Evolutionary conservation across 2,797 vertebrate genomes (phyloP), one percentile per base, ranked within the genome.

Genomic region (Neosilurus hyrtlii): DNA sequence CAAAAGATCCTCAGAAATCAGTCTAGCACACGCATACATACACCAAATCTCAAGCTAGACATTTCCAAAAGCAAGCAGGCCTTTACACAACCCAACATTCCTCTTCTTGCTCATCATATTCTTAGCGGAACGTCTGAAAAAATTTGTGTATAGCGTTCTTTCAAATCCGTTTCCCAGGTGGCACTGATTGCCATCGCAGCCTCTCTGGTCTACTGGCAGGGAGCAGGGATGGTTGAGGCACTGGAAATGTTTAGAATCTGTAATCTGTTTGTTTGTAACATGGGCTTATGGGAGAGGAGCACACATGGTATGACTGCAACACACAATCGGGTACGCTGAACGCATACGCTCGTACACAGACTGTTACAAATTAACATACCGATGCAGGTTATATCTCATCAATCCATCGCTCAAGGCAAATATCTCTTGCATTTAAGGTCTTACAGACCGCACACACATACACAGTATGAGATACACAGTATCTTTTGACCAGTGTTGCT

Each of bases 121-220:
- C 70, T 84, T 24, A 81, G 87, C 81, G 79, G 80, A 87, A 86
- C 84, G 24, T 72, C 70, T 54, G n/a, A 57, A 75, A 20, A 18
- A 24, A 22, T 35, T 57, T 75, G 30, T 20, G 1, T 22, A 43
- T 43, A 59, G 30, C 4, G 3, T 74, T 59, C 11, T 75, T 61
- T 43, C 3, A 62, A 51, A 77, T 16, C 3, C 2, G 14, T 37
- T 51, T 49, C 59, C 75, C 75, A 78, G 59, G 75, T 37, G 79
- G 4, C 66, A 51, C 4, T 71, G 74, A 78, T 78, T 70, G 74
- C 16, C 35, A 7, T 9, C 16, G n/a, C 15, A 37, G 37, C 63
- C 11, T 49, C 37, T 14, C 20, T 37, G 66, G 74, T 70, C 59
- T 62, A 22, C 54, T 83, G 75, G 82, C 66, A 52, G 35, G 16